Conservation (phyloP, 2,888 invertebrate genomes). For the Pterostichus madidus region DNA sequence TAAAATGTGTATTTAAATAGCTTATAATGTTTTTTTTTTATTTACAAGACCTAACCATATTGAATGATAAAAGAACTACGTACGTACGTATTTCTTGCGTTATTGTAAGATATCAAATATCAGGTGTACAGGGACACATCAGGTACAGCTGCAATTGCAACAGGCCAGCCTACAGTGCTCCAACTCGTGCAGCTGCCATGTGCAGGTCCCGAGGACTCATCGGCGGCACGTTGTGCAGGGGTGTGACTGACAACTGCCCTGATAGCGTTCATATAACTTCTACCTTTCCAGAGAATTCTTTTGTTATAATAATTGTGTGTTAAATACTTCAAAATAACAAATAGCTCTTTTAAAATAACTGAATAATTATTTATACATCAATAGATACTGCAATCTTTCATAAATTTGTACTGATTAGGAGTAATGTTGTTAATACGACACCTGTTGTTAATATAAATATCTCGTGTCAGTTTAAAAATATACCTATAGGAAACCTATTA, state of each 20-base stretch:
- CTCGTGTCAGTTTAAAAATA: constrained; percentile 35
- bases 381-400: too few species aligned
- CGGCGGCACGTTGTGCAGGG: constrained; percentile 9
- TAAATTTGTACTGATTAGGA: background rate
- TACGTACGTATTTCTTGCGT: background rate
- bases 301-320: background rate
- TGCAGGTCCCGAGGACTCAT: background rate
- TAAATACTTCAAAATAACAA: background rate
- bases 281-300: background rate
- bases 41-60: too few species aligned
- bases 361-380: too few species aligned
- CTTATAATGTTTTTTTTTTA: too few species aligned
- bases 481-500: constrained; percentile 13
- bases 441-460: constrained; percentile 49
- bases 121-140: constrained; percentile 7
- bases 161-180: background rate
- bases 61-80: too few species aligned
- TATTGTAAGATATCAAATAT: background rate
- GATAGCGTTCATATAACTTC: background rate
- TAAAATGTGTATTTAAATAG: too few species aligned
- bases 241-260: constrained; percentile 7
- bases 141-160: background rate
- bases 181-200: constrained; percentile 25
- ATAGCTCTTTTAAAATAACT: too few species aligned
- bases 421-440: constrained; percentile 2